Base-by-base conservation (phyloP, 2,888 invertebrate species). In the Melanostoma mellinum region DNA sequence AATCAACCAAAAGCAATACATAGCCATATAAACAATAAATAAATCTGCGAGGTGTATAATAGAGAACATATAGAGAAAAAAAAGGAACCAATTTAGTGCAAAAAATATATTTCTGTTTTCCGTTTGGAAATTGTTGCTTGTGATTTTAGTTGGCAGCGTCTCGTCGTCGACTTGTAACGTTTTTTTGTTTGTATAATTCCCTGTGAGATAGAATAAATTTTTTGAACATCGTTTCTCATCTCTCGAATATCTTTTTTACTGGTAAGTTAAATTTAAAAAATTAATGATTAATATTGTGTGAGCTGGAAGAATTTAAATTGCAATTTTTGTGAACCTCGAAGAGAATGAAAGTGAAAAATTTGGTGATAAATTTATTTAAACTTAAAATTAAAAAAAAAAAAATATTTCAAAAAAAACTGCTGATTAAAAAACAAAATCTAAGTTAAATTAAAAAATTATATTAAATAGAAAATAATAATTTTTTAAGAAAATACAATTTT, bases 111-210 rank as follows among this genome's bases (percentile, higher is more conserved):
- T 50, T 33, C n/a, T 32, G 42, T 76, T 69, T 63, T 67, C 60
- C 50, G 69, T 68, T 72, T 74, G 72, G 53, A 77, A 81, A 68
- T 68, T 68, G 48, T 67, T 65, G 63, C 36, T 33, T 36, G 69
- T 73, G 77, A 63, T 61, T 82, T 82, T 78, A 82, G 82, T 82
- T 82, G 77, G 73, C 73, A 78, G 32, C 58, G 73, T 69, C 68
- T 77, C 68, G 81, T 74, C 63, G 82, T 74, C 63, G 82, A 74
- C 82, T 69, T 69, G 53, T 20, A 82, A 74, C 78, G 73, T 69
- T 38, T 67, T 56, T 32, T 20, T 52, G 30, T 36, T 6, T 63
- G 20, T 1, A 20, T 20, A 20, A 9, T 50, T 9, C 30, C 10
- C 38, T 63, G 48, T 63, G 36, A 63, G n/a, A 36, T n/a, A 56